These are phyloP conservation scores for Jordanella pulchra DNA, from an alignment of 2,797 vertebrate genomes.

Conservation along the genomic window DNA sequence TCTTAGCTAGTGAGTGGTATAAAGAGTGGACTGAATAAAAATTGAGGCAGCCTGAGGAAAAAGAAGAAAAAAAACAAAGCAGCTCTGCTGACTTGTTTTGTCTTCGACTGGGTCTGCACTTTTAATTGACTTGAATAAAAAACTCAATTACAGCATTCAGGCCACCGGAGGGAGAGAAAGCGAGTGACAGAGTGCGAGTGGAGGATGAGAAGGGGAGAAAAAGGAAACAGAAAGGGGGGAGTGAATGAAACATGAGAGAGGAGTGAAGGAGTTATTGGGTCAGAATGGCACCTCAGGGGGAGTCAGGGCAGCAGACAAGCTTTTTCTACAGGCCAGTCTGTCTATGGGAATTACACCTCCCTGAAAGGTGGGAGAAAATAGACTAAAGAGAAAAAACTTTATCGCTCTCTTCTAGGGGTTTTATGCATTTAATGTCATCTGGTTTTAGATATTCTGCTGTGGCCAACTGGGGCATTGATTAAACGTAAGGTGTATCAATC, in stretches of 20 bases:
- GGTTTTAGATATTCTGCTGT: conserved; percentile 39
- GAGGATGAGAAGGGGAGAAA: conserved; percentile 30
- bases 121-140: conserved; percentile 82
- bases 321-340: conserved; percentile 63
- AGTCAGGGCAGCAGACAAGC: conserved; percentile 63
- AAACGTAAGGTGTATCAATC: conserved; percentile 64
- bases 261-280: conserved; percentile 77
- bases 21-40: conserved; percentile 73
- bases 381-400: conserved; percentile 38
- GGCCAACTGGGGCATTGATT: conserved; percentile 55
- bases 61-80: conserved; percentile 10
- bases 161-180: conserved; percentile 68
- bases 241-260: conserved; percentile 66
- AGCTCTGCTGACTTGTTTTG: conserved; percentile 70
- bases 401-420: conserved; percentile 33
- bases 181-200: conserved; percentile 36
- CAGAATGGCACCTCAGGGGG: conserved; percentile 73
- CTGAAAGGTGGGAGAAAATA: conserved; percentile 41
- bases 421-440: conserved; percentile 62
- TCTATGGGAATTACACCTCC: conserved; percentile 66
- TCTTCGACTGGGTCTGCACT: conserved; percentile 67
- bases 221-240: conserved; percentile 31
- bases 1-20: conserved; percentile 71
- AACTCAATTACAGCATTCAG: conserved; percentile 76
- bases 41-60: conserved; percentile 59